Base-by-base conservation (phyloP, 2,113 vertebrate species). In the Nyctibius bracteatus region DNA sequence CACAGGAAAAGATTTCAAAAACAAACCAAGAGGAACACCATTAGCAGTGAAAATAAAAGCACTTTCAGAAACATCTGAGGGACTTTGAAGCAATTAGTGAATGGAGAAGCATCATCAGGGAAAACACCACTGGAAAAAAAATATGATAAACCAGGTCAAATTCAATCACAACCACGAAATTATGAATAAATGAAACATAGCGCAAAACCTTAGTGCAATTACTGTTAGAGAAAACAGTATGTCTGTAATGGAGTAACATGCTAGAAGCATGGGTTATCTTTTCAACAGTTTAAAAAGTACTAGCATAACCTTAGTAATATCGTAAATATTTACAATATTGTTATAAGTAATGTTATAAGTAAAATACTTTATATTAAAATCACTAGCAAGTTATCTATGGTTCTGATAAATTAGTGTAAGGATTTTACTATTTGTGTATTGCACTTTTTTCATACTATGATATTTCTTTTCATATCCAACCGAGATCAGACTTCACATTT, bases 1-100 rank as follows among this genome's bases (percentile, higher is more conserved):
- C 49, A 92, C 28, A 58, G 67, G 43, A 90, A 94, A 92, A 80
- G 27, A 86, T 83, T 94, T 92, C 35, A 80, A 92, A 96, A 94
- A 73, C 46, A 92, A 93, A 67, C 59, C 30, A 91, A 86, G 92
- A 97, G 58, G 18, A 95, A 82, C 73, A 79, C 62, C 70, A 92
- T 92, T 70, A 93, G n/a, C 41, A 83, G 66, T 83, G 66, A 91
- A 74, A 95, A 96, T 82, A 96, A 94, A 94, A 91, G 41, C 66
- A 83, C 63, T 88, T 94, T 67, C 54, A 88, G 51, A 94, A 93
- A 88, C 68, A 92, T 88, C 86, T 91, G 74, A n/a, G 41, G 28
- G 23, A 94, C 55, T 96, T 86, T 30, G 61, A 94, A 90, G 68
- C 59, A 96, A 80, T 96, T 95, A 92, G 47, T 63, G 74, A 78